Evolutionary conservation across 2,888 invertebrate genomes (phyloP).

Genomic region (Lithophane ornitopus): DNA sequence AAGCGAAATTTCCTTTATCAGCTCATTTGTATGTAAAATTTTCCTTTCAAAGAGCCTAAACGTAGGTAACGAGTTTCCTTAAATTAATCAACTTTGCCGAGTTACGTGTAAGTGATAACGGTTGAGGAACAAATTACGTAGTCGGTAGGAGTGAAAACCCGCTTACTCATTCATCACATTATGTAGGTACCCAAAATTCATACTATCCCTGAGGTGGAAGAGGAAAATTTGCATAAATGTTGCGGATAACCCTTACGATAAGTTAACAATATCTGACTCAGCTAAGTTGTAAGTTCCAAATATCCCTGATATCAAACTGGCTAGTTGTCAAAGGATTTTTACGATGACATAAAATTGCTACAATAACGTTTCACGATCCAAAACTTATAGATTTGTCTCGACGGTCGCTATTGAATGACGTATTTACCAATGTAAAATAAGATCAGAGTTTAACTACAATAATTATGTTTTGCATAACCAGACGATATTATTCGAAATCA

Average conservation of each 20-base stretch:
- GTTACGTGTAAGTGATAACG: conserved; percentile 55
- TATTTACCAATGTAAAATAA: conserved; percentile 21
- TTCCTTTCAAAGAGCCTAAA: conserved; percentile 46
- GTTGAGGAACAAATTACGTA: conserved; percentile 49
- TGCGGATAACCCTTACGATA: conserved; percentile 35
- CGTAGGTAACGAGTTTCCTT: conserved; percentile 49
- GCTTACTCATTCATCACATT: conserved; percentile 48
- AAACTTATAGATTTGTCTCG: conserved; percentile 29
- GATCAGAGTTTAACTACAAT: not conserved
- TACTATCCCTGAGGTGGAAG: conserved; percentile 20
- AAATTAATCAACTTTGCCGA: conserved; percentile 60
- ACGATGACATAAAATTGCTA: conserved; percentile 53
- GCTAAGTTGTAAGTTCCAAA: conserved; percentile 36
- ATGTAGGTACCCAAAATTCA: conserved; percentile 36
- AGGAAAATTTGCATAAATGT: conserved; percentile 51
- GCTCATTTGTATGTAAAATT: conserved; percentile 54
- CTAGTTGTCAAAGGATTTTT: conserved; percentile 47
- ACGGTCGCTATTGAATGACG: not conserved
- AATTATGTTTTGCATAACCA: not conserved
- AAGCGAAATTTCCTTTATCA: conserved; percentile 42
- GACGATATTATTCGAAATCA: conserved; percentile 12
- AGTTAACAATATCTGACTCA: conserved; percentile 31
- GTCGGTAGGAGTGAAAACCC: conserved; percentile 49
- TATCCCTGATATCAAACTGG: conserved; percentile 32
- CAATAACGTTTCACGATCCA: conserved; percentile 25